Evolutionary conservation across 2,113 vertebrate genomes (phyloP).

Genomic region (Hippocampus abdominalis): DNA sequence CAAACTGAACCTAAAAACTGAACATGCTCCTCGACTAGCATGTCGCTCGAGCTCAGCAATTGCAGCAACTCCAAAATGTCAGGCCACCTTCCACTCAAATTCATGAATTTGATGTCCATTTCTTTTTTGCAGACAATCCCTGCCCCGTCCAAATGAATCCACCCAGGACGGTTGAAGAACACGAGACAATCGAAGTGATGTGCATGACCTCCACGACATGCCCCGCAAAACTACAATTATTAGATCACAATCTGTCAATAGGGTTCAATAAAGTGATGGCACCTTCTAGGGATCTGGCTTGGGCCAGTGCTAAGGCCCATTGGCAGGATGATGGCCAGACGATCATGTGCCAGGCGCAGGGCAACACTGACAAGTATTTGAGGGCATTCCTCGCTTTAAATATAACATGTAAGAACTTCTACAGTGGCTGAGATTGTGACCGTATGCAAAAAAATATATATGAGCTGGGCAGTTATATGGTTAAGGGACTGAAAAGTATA

Average conservation of each 20-base stretch:
- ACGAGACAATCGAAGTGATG: neutral
- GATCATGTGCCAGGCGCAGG: conserved; percentile 42
- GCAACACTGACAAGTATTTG: conserved; percentile 13
- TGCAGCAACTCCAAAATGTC: too few relatives aligned
- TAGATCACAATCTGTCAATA: neutral
- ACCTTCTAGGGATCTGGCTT: too few relatives aligned
- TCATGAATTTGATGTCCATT: neutral
- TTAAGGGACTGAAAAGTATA: too few relatives aligned
- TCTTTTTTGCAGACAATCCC: conserved; percentile 51
- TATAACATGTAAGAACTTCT: conserved; percentile 53
- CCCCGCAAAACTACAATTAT: neutral
- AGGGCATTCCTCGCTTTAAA: conserved; percentile 20
- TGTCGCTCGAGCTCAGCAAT: too few relatives aligned
- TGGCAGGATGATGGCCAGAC: conserved; percentile 41
- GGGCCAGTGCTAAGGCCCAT: rapidly evolving
- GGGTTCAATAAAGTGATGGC: too few relatives aligned
- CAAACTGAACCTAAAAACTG: too few relatives aligned
- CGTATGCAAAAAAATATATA: too few relatives aligned
- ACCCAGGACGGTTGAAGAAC: neutral
- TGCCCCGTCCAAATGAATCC: conserved; percentile 47
- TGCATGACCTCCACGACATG: conserved; percentile 50
- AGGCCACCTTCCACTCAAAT: too few relatives aligned
- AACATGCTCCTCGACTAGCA: too few relatives aligned
- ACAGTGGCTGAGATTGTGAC: too few relatives aligned
- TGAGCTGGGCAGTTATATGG: too few relatives aligned